phyloP scores from a whole-genome alignment of 2,113 vertebrate genomes.

The Ceyx melanurus region DNA sequence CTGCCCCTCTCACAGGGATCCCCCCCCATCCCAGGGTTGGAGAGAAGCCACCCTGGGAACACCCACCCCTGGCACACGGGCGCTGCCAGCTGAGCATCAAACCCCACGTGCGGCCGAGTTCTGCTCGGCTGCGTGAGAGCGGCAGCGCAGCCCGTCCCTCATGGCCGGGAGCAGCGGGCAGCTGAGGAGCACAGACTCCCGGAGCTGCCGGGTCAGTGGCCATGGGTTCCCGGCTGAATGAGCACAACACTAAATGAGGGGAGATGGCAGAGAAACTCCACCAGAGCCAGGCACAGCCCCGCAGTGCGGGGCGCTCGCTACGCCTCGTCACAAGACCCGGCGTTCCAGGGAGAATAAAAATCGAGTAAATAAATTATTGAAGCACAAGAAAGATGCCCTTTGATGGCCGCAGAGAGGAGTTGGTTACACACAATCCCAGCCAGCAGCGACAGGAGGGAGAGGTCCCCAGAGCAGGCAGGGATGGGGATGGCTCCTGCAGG shows the following conservation, averaged over 20 bases:
- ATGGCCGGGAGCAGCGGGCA: accelerated
- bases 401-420: not conserved
- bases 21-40: not conserved
- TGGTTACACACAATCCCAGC: not conserved
- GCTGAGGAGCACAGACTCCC: not conserved
- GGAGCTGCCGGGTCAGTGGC: not conserved
- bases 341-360: not conserved
- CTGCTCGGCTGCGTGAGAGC: accelerated
- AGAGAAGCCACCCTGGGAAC: not conserved
- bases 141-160: not conserved
- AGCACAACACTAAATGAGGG: not conserved
- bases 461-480: not conserved
- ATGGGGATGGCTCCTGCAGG: accelerated
- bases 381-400: not conserved
- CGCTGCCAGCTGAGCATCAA: accelerated
- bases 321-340: accelerated
- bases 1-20: not conserved
- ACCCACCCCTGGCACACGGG: accelerated
- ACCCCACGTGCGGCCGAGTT: accelerated
- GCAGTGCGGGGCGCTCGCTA: not conserved
- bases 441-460: not conserved
- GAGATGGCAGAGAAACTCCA: not conserved
- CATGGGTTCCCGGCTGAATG: not conserved
- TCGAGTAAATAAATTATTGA: not conserved
- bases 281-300: not conserved